A percentile compares a stretch with the other conserved stretches of the same genome.
Conservation (phyloP, 2,797 vertebrate genomes). For the Apodemus agrarius region DNA sequence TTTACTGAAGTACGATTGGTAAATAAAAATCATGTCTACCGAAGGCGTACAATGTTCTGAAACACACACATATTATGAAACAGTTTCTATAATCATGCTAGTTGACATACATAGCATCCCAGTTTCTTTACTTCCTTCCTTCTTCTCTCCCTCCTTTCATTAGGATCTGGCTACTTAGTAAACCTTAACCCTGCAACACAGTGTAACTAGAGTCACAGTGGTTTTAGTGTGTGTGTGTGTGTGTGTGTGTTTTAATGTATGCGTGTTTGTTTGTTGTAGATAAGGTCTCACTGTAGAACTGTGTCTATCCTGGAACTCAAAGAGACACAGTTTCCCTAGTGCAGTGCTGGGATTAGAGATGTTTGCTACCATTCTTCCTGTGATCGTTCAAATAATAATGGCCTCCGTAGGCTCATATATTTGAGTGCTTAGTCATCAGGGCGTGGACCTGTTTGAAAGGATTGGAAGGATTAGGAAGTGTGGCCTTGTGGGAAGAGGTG, state of each 20-base stretch:
- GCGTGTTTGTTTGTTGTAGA: not conserved
- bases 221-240: not conserved
- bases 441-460: not conserved
- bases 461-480: not conserved
- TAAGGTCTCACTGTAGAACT: not conserved
- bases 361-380: not conserved
- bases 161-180: not conserved
- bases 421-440: too few relatives aligned
- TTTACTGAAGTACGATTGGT: not conserved
- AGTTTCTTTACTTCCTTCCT: not conserved
- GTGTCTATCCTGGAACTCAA: not conserved
- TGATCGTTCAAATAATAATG: not conserved
- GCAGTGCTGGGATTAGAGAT: not conserved
- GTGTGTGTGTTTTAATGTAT: not conserved
- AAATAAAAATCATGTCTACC: not conserved
- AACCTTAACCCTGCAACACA: not conserved
- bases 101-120: not conserved
- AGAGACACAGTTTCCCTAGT: not conserved
- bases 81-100: not conserved
- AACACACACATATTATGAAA: not conserved
- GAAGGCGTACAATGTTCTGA: not conserved
- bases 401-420: not conserved
- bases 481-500: not conserved
- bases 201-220: not conserved
- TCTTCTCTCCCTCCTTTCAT: not conserved